Evolutionary conservation across 2,888 invertebrate species (phyloP).

Genomic region (Brachycybe producta): DNA sequence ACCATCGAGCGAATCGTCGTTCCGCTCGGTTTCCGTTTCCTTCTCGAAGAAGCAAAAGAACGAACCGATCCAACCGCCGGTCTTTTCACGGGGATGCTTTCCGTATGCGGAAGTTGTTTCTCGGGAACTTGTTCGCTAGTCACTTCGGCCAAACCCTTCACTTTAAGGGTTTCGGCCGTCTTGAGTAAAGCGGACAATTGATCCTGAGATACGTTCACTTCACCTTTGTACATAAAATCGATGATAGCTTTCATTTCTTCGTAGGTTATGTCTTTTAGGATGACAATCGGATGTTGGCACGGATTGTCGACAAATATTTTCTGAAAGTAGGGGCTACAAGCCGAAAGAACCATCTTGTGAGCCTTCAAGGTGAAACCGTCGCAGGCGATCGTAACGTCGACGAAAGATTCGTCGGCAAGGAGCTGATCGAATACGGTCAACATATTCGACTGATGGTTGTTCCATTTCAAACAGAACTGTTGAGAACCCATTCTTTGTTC

Average conservation of each 20-base stretch:
- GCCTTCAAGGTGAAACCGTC: constrained; percentile 83
- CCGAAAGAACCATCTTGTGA: constrained; percentile 88
- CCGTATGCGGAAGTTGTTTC: too few species aligned
- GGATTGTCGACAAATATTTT: constrained; percentile 72
- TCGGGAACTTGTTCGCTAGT: constrained; percentile 10
- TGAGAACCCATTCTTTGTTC: constrained; percentile 37
- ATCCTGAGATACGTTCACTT: constrained; percentile 83
- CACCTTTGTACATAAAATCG: constrained; percentile 85
- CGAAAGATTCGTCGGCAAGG: constrained; percentile 81
- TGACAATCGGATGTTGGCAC: constrained; percentile 83
- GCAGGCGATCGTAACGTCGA: constrained; percentile 84
- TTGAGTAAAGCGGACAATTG: constrained; percentile 71
- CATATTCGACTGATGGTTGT: constrained; percentile 90
- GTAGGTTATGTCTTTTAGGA: constrained; percentile 79
- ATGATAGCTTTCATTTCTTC: constrained; percentile 77
- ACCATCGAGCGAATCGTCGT: too few species aligned
- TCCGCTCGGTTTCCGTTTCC: too few species aligned
- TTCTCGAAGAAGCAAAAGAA: too few species aligned
- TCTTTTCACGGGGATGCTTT: too few species aligned
- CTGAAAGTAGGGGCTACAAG: constrained; percentile 89
- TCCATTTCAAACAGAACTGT: constrained; percentile 92
- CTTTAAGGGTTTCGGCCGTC: constrained; percentile 76
- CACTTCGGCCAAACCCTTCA: constrained; percentile 81
- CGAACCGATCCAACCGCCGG: too few species aligned
- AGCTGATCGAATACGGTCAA: constrained; percentile 85